These are phyloP conservation scores for Drosophila borealis DNA, from an alignment of 2,888 invertebrate genomes.

Conservation along the genomic window DNA sequence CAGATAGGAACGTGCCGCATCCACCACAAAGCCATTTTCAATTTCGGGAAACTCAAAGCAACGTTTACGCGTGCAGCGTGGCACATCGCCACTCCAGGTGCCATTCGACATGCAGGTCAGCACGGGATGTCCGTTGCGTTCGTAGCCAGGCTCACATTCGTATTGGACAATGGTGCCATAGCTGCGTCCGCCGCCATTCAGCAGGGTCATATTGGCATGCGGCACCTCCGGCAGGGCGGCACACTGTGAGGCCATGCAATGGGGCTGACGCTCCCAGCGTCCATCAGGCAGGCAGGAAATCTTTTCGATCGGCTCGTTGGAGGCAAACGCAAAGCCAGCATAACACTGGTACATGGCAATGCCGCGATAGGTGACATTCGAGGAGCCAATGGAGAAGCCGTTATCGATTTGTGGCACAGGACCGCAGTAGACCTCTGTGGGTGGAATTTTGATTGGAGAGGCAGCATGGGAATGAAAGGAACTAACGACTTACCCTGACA, in stretches of 20 bases:
- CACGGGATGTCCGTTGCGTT: slow-evolving; percentile 94
- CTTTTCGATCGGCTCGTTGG: slow-evolving; percentile 93
- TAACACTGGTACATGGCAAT: slow-evolving; percentile 98
- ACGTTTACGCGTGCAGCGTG: slow-evolving; percentile 90
- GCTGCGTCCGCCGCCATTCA: slow-evolving; percentile 96
- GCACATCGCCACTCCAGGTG: slow-evolving; percentile 96
- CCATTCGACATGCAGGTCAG: slow-evolving; percentile 97
- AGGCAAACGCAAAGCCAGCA: slow-evolving; percentile 97
- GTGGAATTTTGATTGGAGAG: background rate
- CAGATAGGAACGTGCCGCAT: slow-evolving; percentile 90
- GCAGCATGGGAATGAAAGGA: fast-evolving
- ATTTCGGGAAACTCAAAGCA: slow-evolving; percentile 90
- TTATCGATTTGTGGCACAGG: slow-evolving; percentile 99
- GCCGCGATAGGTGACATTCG: slow-evolving; percentile 97
- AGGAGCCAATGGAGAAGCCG: slow-evolving; percentile 97
- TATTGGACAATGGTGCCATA: slow-evolving; percentile 97
- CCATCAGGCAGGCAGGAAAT: slow-evolving; percentile 96
- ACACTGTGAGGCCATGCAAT: slow-evolving; percentile 96
- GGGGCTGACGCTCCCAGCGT: slow-evolving; percentile 96
- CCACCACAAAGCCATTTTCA: slow-evolving; percentile 94
- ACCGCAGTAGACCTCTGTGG: slow-evolving; percentile 95
- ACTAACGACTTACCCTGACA: slow-evolving; percentile 90
- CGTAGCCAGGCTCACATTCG: slow-evolving; percentile 96
- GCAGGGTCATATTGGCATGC: slow-evolving; percentile 93
- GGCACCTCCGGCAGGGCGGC: slow-evolving; percentile 93